Conservation (phyloP, 2,797 vertebrate genomes). For the Gymnothorax reevesii region DNA sequence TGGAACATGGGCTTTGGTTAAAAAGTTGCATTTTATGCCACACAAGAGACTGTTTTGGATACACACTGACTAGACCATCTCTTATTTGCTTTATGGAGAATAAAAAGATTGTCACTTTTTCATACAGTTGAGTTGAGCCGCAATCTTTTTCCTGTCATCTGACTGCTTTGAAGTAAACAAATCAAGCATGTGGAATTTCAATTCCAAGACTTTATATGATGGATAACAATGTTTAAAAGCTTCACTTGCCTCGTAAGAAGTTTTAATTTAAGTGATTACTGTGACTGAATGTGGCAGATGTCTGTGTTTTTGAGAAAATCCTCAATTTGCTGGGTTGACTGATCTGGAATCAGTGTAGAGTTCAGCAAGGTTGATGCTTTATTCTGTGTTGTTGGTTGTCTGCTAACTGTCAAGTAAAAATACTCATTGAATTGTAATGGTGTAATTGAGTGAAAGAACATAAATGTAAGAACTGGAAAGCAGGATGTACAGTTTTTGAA, state of each 20-base stretch:
- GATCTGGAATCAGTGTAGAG: background rate
- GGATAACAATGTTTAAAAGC: background rate
- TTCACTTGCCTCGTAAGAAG: background rate
- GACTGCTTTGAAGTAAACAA: background rate
- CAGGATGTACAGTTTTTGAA: no score
- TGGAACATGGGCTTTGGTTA: no score
- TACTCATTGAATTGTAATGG: background rate
- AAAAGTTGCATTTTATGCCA: no score
- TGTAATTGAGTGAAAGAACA: background rate
- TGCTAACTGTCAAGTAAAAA: background rate
- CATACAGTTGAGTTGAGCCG: background rate
- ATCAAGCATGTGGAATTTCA: background rate
- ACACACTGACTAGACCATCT: no score
- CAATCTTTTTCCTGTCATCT: constrained; percentile 8
- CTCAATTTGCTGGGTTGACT: background rate
- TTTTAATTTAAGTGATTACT: background rate
- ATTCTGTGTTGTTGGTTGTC: background rate
- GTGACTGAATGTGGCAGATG: background rate
- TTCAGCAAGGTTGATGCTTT: background rate
- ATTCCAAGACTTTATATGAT: background rate
- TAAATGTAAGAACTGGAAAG: no score
- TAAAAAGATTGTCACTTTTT: constrained; percentile 31
- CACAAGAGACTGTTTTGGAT: no score
- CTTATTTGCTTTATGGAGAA: background rate
- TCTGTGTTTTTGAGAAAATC: no score